Percentiles rank a stretch among this genome's conserved stretches.
These are phyloP conservation scores for Phragmatobia fuliginosa DNA, from an alignment of 2,888 invertebrate genomes.

Conservation along the genomic window DNA sequence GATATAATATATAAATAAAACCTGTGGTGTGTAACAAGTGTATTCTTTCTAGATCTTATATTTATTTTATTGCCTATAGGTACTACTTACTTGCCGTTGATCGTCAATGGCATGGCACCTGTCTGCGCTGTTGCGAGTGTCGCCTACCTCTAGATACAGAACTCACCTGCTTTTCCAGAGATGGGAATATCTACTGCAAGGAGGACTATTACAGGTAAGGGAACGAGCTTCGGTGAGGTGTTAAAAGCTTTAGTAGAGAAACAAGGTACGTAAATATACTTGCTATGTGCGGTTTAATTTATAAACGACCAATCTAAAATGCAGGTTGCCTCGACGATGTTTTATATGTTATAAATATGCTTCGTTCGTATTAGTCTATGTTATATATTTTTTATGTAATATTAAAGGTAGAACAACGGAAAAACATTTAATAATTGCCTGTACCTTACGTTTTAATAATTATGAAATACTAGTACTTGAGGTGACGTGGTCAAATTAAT, in stretches of 20 bases:
- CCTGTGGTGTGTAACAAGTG: too few relatives aligned
- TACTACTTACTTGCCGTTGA: constrained; percentile 94
- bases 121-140: constrained; percentile 94
- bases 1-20: too few relatives aligned
- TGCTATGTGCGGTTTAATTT: background rate
- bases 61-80: constrained; percentile 53
- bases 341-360: background rate
- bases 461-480: too few relatives aligned
- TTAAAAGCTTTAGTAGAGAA: background rate
- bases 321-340: background rate
- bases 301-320: background rate
- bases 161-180: constrained; percentile 95
- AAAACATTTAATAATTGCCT: too few relatives aligned
- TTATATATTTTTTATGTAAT: too few relatives aligned
- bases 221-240: background rate
- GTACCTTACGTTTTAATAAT: too few relatives aligned
- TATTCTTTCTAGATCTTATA: background rate
- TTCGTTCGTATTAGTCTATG: too few relatives aligned
- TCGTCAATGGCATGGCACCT: constrained; percentile 95
- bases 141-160: constrained; percentile 94
- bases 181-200: constrained; percentile 97
- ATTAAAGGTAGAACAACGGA: too few relatives aligned
- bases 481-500: too few relatives aligned
- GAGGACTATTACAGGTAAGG: constrained; percentile 96
- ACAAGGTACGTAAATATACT: background rate